These are phyloP conservation scores for Crotalus tigris DNA, from an alignment of 2,113 vertebrate genomes.

Conservation along the genomic window DNA sequence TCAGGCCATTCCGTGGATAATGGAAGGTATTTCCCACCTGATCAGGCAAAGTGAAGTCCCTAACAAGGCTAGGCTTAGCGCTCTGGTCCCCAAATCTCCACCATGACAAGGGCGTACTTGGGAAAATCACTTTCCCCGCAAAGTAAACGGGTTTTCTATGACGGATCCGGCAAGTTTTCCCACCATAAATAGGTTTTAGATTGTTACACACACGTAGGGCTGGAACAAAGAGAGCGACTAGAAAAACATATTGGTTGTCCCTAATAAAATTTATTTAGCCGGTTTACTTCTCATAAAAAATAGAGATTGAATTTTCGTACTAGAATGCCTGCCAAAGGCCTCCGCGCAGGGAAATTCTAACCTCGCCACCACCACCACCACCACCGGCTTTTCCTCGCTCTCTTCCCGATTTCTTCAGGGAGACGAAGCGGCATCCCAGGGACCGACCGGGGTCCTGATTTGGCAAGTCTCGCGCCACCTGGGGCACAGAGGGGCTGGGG, in stretches of 20 bases:
- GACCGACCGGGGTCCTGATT: neutral
- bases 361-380: neutral
- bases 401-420: slow-evolving; percentile 4
- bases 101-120: slow-evolving; percentile 75
- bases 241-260: slow-evolving; percentile 81
- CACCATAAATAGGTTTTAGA: slow-evolving; percentile 86
- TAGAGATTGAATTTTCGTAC: slow-evolving; percentile 88
- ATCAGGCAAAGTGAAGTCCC: slow-evolving; percentile 74
- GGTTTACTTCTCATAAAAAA: slow-evolving; percentile 86
- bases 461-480: neutral
- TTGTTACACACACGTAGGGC: slow-evolving; percentile 84
- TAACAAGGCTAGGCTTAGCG: slow-evolving; percentile 73
- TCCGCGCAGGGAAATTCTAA: slow-evolving; percentile 67
- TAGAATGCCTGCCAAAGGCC: slow-evolving; percentile 76
- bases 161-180: slow-evolving; percentile 84
- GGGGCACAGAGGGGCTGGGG: neutral
- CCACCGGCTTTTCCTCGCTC: neutral
- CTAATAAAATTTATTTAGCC: slow-evolving; percentile 91
- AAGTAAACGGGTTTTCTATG: slow-evolving; percentile 83
- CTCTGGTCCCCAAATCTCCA: slow-evolving; percentile 72
- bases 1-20: slow-evolving; percentile 69
- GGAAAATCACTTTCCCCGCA: slow-evolving; percentile 78
- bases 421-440: neutral
- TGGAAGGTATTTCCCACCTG: slow-evolving; percentile 77
- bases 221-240: slow-evolving; percentile 81